Conservation (phyloP, 2,888 invertebrate species). For the Netelia inedita region DNA sequence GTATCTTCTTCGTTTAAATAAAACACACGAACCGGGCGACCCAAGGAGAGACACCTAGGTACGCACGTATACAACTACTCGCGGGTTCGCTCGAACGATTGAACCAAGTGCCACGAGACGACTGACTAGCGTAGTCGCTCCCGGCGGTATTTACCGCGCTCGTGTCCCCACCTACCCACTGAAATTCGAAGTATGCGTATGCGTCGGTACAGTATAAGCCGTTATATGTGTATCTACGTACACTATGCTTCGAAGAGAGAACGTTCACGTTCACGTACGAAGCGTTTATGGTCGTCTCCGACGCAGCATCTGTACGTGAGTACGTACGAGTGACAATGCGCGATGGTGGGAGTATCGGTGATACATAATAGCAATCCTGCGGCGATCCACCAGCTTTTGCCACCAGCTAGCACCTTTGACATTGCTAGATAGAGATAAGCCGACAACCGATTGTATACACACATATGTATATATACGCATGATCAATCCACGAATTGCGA, state of each 20-base stretch:
- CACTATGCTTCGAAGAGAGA: not conserved
- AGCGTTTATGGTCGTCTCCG: no score
- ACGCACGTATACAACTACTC: no score
- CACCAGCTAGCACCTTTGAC: no score
- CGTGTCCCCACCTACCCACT: conserved; percentile 61
- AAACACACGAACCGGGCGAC: no score
- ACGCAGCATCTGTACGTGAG: no score
- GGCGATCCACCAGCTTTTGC: not conserved
- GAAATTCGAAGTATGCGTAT: not conserved
- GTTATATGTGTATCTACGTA: not conserved
- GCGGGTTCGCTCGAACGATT: not conserved
- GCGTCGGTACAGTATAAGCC: no score
- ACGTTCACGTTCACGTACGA: not conserved
- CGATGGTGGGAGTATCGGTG: not conserved
- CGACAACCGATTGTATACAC: no score
- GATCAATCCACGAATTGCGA: no score
- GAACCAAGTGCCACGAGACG: conserved; percentile 65
- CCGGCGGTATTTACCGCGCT: conserved; percentile 77
- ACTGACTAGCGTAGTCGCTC: conserved; percentile 75
- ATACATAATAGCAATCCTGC: conserved; percentile 5
- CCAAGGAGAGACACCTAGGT: no score
- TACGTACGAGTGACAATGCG: not conserved
- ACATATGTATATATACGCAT: no score
- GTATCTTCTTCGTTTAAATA: no score
- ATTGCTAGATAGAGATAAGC: no score